Conservation (phyloP, 2,113 vertebrate genomes). For the Nettapus auritus region DNA sequence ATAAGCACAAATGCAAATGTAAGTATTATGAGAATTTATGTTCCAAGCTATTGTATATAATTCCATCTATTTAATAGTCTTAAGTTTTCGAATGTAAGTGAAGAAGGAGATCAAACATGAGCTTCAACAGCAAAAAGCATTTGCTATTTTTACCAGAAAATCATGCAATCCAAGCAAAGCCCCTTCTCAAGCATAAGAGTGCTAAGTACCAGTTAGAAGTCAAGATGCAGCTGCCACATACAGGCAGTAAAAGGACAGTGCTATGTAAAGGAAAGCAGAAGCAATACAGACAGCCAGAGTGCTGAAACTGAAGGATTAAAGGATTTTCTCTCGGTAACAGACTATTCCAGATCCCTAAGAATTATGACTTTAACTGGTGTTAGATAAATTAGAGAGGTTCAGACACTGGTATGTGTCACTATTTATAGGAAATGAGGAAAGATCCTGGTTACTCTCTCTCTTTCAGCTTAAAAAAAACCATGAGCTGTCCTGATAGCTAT, state of each 20-base stretch:
- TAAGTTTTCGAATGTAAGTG: background rate
- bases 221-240: background rate
- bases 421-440: background rate
- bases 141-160: background rate
- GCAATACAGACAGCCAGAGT: background rate
- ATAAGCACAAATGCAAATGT: background rate
- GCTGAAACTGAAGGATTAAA: background rate
- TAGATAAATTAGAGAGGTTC: background rate
- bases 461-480: background rate
- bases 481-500: background rate
- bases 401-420: background rate
- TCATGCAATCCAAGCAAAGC: background rate
- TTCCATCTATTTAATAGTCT: background rate
- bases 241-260: background rate
- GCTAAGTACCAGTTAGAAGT: background rate
- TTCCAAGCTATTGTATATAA: background rate
- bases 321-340: too few species aligned
- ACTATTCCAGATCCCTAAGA: too few species aligned
- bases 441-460: background rate
- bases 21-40: background rate
- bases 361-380: background rate
- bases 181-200: background rate
- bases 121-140: background rate
- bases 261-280: background rate
- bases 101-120: background rate